phyloP scores from a whole-genome alignment of 1,140 invertebrate genomes.

The Episyrphus balteatus region DNA sequence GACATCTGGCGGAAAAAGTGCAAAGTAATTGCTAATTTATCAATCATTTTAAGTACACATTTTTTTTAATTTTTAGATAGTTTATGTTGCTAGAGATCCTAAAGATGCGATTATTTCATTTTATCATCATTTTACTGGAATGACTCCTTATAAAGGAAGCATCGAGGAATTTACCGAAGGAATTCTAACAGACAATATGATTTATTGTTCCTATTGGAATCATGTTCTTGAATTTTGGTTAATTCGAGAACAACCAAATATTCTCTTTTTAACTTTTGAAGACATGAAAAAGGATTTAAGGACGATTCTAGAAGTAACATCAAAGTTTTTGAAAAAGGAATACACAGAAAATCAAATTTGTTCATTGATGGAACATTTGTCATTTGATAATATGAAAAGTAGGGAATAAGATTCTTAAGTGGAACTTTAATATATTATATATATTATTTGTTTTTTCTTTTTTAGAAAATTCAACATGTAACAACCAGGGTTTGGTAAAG shows the following conservation, averaged over 20 bases:
- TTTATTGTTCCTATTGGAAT: constrained; percentile 42
- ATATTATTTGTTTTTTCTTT: too few species aligned
- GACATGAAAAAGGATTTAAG: constrained; percentile 50
- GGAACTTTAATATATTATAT: too few species aligned
- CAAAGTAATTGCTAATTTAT: constrained; percentile 43
- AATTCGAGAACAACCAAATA: constrained; percentile 37
- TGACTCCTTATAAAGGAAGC: constrained; percentile 42
- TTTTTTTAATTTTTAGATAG: not conserved
- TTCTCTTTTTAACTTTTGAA: constrained; percentile 48
- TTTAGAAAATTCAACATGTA: too few species aligned
- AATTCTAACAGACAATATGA: constrained; percentile 13
- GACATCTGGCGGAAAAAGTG: constrained; percentile 44
- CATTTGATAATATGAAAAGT: not conserved
- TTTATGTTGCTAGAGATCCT: constrained; percentile 51
- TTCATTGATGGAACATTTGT: too few species aligned
- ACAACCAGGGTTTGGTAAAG: too few species aligned
- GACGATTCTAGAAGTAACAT: too few species aligned
- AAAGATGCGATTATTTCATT: constrained; percentile 65
- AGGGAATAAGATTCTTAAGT: not conserved
- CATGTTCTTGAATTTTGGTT: constrained; percentile 45
- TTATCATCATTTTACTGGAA: constrained; percentile 48
- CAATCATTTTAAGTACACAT: not conserved
- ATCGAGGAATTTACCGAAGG: constrained; percentile 32
- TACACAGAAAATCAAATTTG: too few species aligned
- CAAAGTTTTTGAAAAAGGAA: too few species aligned